Percentiles rank a stretch among this genome's conserved stretches.
Evolutionary conservation across 1,140 invertebrate genomes (phyloP).

Genomic region (Achatina immaculata): DNA sequence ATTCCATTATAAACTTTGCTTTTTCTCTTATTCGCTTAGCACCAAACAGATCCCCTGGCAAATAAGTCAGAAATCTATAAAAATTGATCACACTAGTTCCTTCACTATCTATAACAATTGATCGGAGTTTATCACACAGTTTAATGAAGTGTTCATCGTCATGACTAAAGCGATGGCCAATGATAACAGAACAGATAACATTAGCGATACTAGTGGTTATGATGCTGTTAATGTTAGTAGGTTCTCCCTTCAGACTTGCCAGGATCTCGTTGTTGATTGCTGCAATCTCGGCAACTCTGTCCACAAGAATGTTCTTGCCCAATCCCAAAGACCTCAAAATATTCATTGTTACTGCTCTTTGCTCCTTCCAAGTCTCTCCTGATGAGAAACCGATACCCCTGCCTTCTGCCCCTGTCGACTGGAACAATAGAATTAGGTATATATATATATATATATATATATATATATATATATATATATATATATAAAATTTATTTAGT

Average conservation of each 20-base stretch:
- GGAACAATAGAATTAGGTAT: background rate
- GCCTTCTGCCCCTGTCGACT: background rate
- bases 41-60: background rate
- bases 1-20: background rate
- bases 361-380: background rate
- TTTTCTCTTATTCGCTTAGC: background rate
- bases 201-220: no score
- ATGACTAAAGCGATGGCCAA: no score
- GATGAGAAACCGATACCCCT: background rate
- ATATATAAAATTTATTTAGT: no score
- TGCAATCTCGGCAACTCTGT: no score
- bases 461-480: no score
- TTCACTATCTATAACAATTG: background rate
- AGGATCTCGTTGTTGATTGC: no score
- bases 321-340: background rate
- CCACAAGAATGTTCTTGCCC: background rate
- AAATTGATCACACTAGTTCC: background rate
- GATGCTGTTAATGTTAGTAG: no score
- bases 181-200: no score
- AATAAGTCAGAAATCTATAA: background rate
- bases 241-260: no score
- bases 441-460: no score
- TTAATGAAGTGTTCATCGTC: background rate
- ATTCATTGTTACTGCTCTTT: no score
- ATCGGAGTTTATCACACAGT: background rate